Base-by-base conservation (phyloP, 2,888 invertebrate genomes). In the Xanthorhoe designata region DNA sequence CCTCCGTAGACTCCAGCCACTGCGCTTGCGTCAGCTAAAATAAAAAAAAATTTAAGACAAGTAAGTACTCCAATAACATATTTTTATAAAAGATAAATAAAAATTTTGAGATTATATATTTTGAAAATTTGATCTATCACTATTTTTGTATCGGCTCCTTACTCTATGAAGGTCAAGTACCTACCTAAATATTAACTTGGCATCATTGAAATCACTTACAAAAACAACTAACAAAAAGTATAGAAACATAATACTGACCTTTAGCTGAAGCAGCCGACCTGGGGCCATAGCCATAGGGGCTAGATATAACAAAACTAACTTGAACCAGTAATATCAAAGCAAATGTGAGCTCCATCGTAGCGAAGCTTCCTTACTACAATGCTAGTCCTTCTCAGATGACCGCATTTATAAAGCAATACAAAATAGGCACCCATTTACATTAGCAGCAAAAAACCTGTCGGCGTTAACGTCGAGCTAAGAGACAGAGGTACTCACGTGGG, bases 401-500 rank as follows among this genome's bases (percentile, higher is more conserved):
- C 80, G 87, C 85, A 86, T 90, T 92, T 92, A 92, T 92, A 92
- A 92, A 92, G 88, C 90, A 82, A 88, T 83, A 86, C 89, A 87
- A 91, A 91, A 91, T 91, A 90, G 83, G 79, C 81, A 80, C 78
- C 82, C 78, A 83, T 83, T 82, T 85, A 78, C 82, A 84, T 85
- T 71, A 82, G 82, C 79, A 81, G 82, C 84, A 88, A 91, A 90
- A 92, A 92, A 92, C 92, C 88, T 80, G 90, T 90, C 84, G 79
- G 81, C 78, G 84, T 86, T 53, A 57, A 90, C 88, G 79, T 83
- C 83, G 89, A 91, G 90, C 87, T 79, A 83, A 83, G 89, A 90
- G 88, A 84, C 87, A 76, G 83, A 85, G 82, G 84, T 83, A 80
- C 80, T 82, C 79, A 84, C 82, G 88, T 87, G 82, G 86, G 86